phyloP scores from a whole-genome alignment of 2,113 vertebrate species.

The Sapayoa aenigma region DNA sequence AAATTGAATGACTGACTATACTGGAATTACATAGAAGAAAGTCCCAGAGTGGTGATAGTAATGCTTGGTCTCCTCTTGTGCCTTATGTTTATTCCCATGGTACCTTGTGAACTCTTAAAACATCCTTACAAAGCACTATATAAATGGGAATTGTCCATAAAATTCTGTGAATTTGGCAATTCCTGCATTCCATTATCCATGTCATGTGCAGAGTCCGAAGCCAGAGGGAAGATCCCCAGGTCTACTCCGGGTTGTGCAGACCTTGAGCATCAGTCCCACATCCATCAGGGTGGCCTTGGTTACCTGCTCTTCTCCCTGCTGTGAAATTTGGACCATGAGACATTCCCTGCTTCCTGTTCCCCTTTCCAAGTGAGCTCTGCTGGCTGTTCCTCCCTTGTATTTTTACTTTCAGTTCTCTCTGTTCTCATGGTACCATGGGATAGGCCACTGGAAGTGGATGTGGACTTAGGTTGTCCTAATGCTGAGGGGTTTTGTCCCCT shows the following conservation, averaged over 20 bases:
- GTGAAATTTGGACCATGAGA: not conserved
- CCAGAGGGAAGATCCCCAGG: not conserved
- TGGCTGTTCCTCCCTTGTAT: accelerated
- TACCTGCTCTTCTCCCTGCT: too few relatives aligned
- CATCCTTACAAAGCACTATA: not conserved
- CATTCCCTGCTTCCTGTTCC: not conserved
- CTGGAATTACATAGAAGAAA: not conserved
- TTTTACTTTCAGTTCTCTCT: not conserved
- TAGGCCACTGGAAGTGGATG: not conserved
- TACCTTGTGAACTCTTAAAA: not conserved
- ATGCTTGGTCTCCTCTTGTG: not conserved
- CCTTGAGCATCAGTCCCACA: accelerated
- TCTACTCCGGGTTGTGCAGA: not conserved
- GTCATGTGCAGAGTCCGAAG: not conserved
- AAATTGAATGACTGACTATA: slow-evolving; percentile 34
- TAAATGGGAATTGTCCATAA: not conserved
- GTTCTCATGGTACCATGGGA: not conserved
- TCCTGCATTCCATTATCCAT: not conserved
- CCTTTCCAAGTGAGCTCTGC: not conserved
- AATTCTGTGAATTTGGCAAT: not conserved
- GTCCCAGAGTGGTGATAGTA: not conserved
- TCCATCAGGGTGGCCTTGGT: accelerated
- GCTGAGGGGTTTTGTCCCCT: not conserved
- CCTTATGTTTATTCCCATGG: not conserved
- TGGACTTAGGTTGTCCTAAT: not conserved